phyloP scores from a whole-genome alignment of 2,888 invertebrate genomes.

The Mellilla xanthometata region DNA sequence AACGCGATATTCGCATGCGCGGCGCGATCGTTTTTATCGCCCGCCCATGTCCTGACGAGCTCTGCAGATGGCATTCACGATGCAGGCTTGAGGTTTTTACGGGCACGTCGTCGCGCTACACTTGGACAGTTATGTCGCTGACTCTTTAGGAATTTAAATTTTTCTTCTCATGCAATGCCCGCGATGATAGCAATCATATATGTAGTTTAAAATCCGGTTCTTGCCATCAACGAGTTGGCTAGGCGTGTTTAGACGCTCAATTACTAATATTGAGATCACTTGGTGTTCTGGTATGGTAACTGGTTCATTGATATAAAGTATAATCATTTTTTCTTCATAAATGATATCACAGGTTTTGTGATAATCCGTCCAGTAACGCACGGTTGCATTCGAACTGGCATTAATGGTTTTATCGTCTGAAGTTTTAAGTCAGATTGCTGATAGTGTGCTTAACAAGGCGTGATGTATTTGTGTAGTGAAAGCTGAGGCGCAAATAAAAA shows the following conservation, averaged over 20 bases:
- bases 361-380: slow-evolving; percentile 37
- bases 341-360: slow-evolving; percentile 20
- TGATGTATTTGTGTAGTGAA: slow-evolving; percentile 49
- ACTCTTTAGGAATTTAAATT: slow-evolving; percentile 50
- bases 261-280: not conserved
- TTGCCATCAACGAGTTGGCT: slow-evolving; percentile 4
- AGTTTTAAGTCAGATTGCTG: slow-evolving; percentile 38
- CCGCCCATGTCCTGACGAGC: slow-evolving; percentile 52
- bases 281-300: not conserved
- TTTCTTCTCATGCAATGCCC: slow-evolving; percentile 43
- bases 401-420: slow-evolving; percentile 48
- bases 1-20: slow-evolving; percentile 60
- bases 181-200: slow-evolving; percentile 38
- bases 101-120: slow-evolving; percentile 46
- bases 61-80: slow-evolving; percentile 62
- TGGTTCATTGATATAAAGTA: not conserved
- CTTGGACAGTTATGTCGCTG: slow-evolving; percentile 57
- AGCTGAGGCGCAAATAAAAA: slow-evolving; percentile 27
- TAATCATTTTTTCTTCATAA: not conserved
- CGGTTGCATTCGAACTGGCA: slow-evolving; percentile 28
- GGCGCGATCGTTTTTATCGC: slow-evolving; percentile 62
- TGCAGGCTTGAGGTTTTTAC: slow-evolving; percentile 61
- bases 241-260: slow-evolving; percentile 1
- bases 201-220: slow-evolving; percentile 21
- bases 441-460: slow-evolving; percentile 34